Evolutionary conservation across 1,140 invertebrate species (phyloP).

Genomic region (Armadillidium nasatum): DNA sequence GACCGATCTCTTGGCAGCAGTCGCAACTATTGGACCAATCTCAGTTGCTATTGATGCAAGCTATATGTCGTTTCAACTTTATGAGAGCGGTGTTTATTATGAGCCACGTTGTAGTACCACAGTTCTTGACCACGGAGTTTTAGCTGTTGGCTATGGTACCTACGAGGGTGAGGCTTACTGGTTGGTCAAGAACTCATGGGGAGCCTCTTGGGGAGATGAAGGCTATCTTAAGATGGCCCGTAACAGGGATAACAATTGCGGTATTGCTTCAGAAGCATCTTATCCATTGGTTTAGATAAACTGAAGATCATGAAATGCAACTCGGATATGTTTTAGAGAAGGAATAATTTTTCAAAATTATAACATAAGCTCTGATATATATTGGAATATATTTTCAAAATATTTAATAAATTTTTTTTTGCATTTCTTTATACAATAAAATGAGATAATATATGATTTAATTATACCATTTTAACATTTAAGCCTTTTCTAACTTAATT

Average conservation of each 20-base stretch:
- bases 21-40: slow-evolving; percentile 82
- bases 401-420: too few species aligned
- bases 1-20: slow-evolving; percentile 63
- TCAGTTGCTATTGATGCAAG: slow-evolving; percentile 81
- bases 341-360: too few species aligned
- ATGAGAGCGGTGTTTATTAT: slow-evolving; percentile 58
- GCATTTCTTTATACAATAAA: too few species aligned
- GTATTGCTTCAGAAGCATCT: slow-evolving; percentile 43
- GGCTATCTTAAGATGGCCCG: slow-evolving; percentile 56
- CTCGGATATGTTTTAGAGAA: too few species aligned
- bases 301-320: too few species aligned
- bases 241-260: slow-evolving; percentile 53
- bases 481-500: too few species aligned
- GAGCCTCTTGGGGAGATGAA: slow-evolving; percentile 53
- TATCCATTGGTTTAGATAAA: slow-evolving; percentile 57
- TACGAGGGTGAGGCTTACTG: slow-evolving; percentile 52
- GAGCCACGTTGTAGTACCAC: slow-evolving; percentile 55
- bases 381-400: too few species aligned
- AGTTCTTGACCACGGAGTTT: slow-evolving; percentile 58
- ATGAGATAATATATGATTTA: too few species aligned
- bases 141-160: slow-evolving; percentile 49
- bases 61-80: slow-evolving; percentile 69
- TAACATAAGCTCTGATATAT: too few species aligned
- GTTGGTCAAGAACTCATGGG: slow-evolving; percentile 58
- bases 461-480: too few species aligned